These are phyloP conservation scores for Speoplatyrhinus poulsoni DNA, from an alignment of 2,113 vertebrate genomes.

Conservation along the genomic window DNA sequence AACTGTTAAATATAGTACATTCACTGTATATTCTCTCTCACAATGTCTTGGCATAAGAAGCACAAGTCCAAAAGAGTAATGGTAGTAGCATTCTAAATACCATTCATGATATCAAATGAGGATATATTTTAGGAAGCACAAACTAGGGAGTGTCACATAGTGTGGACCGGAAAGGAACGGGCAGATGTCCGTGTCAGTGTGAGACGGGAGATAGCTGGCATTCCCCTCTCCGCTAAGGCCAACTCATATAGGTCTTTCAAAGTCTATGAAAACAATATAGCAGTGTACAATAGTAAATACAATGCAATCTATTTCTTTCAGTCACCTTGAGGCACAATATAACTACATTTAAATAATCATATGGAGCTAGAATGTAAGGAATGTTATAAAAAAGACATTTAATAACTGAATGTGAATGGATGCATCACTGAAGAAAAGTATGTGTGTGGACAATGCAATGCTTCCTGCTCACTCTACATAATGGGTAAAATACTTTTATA, in stretches of 20 bases:
- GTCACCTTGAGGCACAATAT: background rate
- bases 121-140: conserved; percentile 37
- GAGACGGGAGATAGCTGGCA: conserved; percentile 21
- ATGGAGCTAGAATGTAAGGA: background rate
- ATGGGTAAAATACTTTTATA: background rate
- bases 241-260: background rate
- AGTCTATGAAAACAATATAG: background rate
- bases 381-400: conserved; percentile 11
- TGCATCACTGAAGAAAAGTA: background rate
- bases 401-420: conserved; percentile 12
- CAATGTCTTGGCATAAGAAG: background rate
- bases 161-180: background rate
- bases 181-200: conserved; percentile 19
- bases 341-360: background rate
- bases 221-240: background rate
- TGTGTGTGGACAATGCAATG: background rate
- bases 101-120: conserved; percentile 48
- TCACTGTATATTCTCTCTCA: background rate
- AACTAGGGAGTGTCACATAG: conserved; percentile 3
- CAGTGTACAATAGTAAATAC: background rate
- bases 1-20: background rate
- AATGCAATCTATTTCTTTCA: no score
- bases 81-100: conserved; percentile 40
- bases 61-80: background rate
- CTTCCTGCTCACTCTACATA: background rate